Evolutionary conservation across 1,140 invertebrate genomes (phyloP), one percentile per base, ranked within the genome.

Genomic region (Matsumurasca onukii): DNA sequence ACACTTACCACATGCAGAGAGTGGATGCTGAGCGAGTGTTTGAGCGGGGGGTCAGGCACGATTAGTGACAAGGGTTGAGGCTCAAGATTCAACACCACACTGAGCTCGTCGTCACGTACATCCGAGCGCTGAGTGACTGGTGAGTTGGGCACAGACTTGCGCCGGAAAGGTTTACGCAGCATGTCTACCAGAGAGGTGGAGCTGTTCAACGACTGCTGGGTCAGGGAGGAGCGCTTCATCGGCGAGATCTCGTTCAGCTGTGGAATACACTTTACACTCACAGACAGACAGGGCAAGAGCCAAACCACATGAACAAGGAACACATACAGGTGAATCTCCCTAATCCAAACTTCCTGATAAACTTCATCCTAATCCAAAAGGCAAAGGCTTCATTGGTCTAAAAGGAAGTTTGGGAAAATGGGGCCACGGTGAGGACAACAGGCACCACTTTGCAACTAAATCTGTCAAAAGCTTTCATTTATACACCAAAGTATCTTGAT

Each of bases 71-170:
- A 29, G 17, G 61, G 45, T 59, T 61, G 24, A 22, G 69, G 66
- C n/a, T 70, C 69, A 25, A 70, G 52, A 27, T 57, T 57, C 24
- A 65, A 48, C 34, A 69, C 66, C 9, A 59, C 34, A 25, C 65
- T 30, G 31, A 39, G 31, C 31, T 69, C 30, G 31, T 57, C 31
- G 34, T 70, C 55, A 66, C 27, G 29, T n/a, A 25, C n/a, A 5
- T 20, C 52, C 22, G 70, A 67, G 2, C 67, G 57, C 1, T 39
- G 22, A 15, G 48, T 52, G 25, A 84, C 80, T 0, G 86, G 86
- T 39, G 86, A 87, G 52, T 84, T 85, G 0, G 87, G 86, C 15
- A 82, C 86, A 5, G 86, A 87, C 78, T 87, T 88, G 75, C 86
- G 82, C 67, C 84, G 80, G 76, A 89, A 88, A 17, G 86, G 87